A percentile compares a stretch with the other conserved stretches of the same genome.
Conservation (phyloP, 1,140 invertebrate species). For the Phthorimaea operculella region DNA sequence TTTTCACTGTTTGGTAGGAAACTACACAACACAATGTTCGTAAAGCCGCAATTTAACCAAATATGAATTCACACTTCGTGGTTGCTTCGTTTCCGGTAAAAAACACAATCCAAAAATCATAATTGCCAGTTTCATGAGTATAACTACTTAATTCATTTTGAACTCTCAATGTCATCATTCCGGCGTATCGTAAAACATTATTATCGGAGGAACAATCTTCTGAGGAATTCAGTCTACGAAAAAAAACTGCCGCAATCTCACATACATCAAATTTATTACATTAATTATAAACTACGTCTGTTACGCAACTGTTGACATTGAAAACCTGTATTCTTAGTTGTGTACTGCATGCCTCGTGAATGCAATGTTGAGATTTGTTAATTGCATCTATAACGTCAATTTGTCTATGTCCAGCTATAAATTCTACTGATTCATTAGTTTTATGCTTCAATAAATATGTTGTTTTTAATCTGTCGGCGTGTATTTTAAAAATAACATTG, state of each 20-base stretch:
- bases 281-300: slow-evolving; percentile 7
- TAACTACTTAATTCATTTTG: background rate
- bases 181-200: slow-evolving; percentile 1
- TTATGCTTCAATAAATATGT: too few relatives aligned
- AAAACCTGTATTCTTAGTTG: slow-evolving; percentile 8
- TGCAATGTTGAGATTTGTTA: too few relatives aligned
- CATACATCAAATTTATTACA: background rate
- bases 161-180: slow-evolving; percentile 1
- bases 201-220: background rate
- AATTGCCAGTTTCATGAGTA: background rate
- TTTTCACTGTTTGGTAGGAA: too few relatives aligned
- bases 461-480: too few relatives aligned
- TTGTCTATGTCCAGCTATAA: too few relatives aligned
- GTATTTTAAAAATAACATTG: too few relatives aligned
- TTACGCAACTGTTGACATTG: slow-evolving; percentile 1
- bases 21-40: too few relatives aligned
- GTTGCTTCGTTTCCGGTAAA: background rate
- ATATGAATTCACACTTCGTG: background rate
- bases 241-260: background rate
- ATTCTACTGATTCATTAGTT: too few relatives aligned
- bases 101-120: background rate
- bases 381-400: too few relatives aligned
- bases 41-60: background rate
- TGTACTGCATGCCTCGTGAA: too few relatives aligned
- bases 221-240: background rate